Conservation (phyloP, 2,888 invertebrate species). For the Polydrusus pterygomalis region DNA sequence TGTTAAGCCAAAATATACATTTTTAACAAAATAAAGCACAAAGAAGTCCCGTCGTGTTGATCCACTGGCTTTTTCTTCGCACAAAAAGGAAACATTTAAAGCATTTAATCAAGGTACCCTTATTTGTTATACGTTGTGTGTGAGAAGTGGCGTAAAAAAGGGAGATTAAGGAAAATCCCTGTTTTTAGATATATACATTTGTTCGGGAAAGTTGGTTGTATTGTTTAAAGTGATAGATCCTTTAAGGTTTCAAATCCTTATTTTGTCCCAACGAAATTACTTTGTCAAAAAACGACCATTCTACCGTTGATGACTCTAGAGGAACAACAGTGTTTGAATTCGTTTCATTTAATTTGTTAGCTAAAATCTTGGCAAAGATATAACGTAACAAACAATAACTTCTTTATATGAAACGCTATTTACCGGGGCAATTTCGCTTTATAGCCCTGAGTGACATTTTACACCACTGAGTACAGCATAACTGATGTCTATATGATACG, state of each 20-base stretch:
- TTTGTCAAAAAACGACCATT: not conserved
- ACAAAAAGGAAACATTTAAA: constrained; percentile 46
- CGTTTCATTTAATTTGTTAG: too few species aligned
- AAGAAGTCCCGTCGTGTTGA: constrained; percentile 24
- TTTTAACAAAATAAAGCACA: constrained; percentile 40
- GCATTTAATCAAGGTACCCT: constrained; percentile 47
- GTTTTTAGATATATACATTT: constrained; percentile 8
- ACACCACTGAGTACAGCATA: too few species aligned
- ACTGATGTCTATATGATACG: too few species aligned
- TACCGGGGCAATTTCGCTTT: too few species aligned
- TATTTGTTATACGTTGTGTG: constrained; percentile 51
- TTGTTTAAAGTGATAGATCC: constrained; percentile 6
- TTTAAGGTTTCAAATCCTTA: not conserved
- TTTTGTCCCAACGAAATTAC: not conserved
- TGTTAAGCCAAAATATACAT: constrained; percentile 38
- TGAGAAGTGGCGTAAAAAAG: constrained; percentile 18
- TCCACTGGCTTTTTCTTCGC: constrained; percentile 15
- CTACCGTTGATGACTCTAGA: not conserved
- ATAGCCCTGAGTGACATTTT: too few species aligned
- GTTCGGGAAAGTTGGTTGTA: constrained; percentile 14
- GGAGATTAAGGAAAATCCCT: constrained; percentile 38
- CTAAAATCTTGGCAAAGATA: too few species aligned
- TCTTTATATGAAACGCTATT: too few species aligned
- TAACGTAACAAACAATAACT: too few species aligned
- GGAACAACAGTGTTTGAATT: not conserved